Conservation (phyloP, 1,140 invertebrate species). For the Ephestia elutella region DNA sequence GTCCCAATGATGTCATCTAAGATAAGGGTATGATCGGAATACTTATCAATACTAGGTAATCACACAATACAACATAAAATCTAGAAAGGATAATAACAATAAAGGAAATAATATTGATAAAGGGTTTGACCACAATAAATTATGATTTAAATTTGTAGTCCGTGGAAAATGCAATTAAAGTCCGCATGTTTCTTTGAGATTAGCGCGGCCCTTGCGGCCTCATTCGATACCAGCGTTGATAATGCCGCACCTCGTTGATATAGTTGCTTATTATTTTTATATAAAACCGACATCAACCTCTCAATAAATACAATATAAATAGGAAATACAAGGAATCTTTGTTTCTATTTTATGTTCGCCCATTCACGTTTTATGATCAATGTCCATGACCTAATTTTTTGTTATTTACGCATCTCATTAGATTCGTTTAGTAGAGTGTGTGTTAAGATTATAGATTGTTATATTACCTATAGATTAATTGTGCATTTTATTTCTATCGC, state of each 20-base stretch:
- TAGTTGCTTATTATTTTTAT: not conserved
- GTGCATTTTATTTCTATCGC: too few species aligned
- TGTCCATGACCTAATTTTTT: too few species aligned
- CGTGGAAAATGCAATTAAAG: not conserved
- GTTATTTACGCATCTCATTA: too few species aligned
- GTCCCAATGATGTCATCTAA: not conserved
- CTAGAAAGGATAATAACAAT: not conserved
- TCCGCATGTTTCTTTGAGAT: not conserved
- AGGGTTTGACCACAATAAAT: not conserved
- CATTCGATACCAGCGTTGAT: slow-evolving; percentile 42
- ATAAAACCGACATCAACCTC: not conserved
- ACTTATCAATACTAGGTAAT: not conserved
- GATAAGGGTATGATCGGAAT: not conserved
- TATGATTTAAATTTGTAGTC: not conserved
- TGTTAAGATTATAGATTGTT: too few species aligned
- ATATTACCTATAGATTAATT: too few species aligned
- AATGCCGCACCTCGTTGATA: slow-evolving; percentile 46
- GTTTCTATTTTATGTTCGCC: too few species aligned
- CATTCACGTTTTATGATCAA: too few species aligned
- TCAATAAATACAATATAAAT: not conserved
- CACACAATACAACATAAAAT: not conserved
- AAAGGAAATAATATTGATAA: not conserved
- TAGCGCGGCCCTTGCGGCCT: slow-evolving; percentile 28
- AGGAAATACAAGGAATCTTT: too few species aligned
- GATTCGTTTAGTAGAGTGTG: too few species aligned